Conservation (phyloP, 2,797 vertebrate species). For the Columba guinea region DNA sequence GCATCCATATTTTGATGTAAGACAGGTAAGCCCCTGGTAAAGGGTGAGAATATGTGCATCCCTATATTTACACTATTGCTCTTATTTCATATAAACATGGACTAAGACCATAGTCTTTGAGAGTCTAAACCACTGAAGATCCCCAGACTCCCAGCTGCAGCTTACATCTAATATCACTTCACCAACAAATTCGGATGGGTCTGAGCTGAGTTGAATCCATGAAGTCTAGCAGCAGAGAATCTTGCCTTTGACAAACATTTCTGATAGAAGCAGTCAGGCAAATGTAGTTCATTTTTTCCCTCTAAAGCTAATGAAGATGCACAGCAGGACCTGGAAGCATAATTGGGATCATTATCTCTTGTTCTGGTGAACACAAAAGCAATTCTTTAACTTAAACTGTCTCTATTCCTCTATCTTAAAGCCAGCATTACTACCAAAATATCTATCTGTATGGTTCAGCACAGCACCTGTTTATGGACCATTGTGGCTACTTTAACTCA, state of each 20-base stretch:
- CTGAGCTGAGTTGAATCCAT: not conserved
- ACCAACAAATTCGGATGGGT: not conserved
- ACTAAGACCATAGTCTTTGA: not conserved
- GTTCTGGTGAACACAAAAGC: not conserved
- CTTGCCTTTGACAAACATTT: not conserved
- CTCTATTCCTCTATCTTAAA: not conserved
- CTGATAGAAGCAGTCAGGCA: not conserved
- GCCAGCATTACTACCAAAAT: not conserved
- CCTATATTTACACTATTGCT: not conserved
- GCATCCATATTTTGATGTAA: not conserved
- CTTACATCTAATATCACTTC: not conserved
- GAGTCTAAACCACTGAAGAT: not conserved
- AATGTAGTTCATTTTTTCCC: not conserved
- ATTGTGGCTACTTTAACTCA: not conserved
- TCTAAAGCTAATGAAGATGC: not conserved
- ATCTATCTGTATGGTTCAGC: not conserved
- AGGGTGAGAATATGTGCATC: not conserved
- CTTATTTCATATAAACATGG: not conserved
- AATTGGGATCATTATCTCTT: not conserved
- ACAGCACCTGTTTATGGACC: not conserved
- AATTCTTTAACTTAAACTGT: not conserved
- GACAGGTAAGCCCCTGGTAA: not conserved
- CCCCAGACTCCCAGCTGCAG: accelerated
- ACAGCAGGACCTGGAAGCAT: not conserved
- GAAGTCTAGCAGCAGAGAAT: not conserved